These are phyloP conservation scores for Muntiacus muntjak DNA, from an alignment of 2,113 vertebrate species.

Conservation along the genomic window DNA sequence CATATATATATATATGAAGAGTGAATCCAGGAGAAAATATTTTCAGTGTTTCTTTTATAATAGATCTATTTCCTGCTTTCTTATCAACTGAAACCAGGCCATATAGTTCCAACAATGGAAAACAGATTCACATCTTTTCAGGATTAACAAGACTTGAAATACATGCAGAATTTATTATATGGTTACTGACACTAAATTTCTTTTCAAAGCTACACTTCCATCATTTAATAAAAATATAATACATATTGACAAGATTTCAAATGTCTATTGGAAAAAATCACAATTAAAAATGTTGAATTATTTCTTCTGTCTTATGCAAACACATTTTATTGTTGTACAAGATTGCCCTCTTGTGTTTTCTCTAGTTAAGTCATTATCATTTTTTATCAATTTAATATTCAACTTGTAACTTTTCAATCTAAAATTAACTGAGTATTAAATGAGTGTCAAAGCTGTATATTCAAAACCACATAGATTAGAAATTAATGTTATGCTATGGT, in stretches of 20 bases:
- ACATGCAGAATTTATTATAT: slow-evolving; percentile 4
- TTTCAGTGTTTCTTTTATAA: neutral
- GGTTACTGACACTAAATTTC: neutral
- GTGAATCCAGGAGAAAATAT: neutral
- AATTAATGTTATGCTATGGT: neutral
- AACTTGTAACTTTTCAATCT: slow-evolving; percentile 43
- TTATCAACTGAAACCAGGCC: slow-evolving; percentile 12
- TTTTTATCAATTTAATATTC: slow-evolving; percentile 48
- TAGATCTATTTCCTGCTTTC: slow-evolving; percentile 13
- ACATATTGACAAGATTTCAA: slow-evolving; percentile 31
- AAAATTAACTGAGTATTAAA: slow-evolving; percentile 30
- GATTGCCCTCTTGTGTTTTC: slow-evolving; percentile 83
- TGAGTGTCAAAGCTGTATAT: neutral
- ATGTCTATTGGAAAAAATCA: slow-evolving; percentile 44
- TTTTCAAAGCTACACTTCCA: slow-evolving; percentile 18
- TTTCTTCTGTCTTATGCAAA: slow-evolving; percentile 43
- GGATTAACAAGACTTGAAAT: slow-evolving; percentile 29
- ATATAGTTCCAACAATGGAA: neutral
- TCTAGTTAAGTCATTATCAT: slow-evolving; percentile 64
- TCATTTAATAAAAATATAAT: slow-evolving; percentile 31
- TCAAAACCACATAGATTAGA: slow-evolving; percentile 23
- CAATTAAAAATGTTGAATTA: slow-evolving; percentile 3
- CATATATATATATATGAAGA: neutral
- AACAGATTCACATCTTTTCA: neutral
- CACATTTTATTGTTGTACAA: slow-evolving; percentile 73